phyloP scores from a whole-genome alignment of 2,797 vertebrate species.

The Corythornis leucogaster region DNA sequence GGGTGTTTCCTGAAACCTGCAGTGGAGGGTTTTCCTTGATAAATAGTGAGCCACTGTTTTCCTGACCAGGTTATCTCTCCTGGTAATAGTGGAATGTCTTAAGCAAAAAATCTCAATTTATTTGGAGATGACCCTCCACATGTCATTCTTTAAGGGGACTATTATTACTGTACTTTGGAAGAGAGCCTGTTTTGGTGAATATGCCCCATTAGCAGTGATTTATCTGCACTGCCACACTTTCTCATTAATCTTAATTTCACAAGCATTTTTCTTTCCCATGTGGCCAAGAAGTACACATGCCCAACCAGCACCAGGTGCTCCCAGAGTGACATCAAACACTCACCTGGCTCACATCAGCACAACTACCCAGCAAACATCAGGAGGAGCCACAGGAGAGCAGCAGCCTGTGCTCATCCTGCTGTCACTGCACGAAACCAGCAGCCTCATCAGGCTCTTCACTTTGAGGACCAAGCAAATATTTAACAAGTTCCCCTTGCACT shows the following conservation, averaged over 20 bases:
- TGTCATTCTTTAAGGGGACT: background rate
- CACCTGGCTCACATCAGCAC: background rate
- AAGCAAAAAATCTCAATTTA: background rate
- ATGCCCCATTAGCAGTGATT: background rate
- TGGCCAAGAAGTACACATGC: background rate
- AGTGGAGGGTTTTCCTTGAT: background rate
- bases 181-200: background rate
- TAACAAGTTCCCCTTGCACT: slow-evolving; percentile 43
- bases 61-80: background rate
- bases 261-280: background rate
- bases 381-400: background rate
- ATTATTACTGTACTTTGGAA: background rate
- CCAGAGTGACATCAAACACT: background rate
- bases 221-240: background rate
- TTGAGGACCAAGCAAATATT: slow-evolving; percentile 53
- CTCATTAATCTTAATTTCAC: background rate
- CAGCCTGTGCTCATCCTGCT: background rate
- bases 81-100: background rate
- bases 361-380: fast-evolving
- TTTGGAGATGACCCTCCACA: background rate
- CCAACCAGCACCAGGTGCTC: background rate
- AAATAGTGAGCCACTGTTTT: background rate
- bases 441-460: slow-evolving; percentile 11
- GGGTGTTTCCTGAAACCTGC: background rate
- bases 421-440: background rate